Base-by-base conservation (phyloP, 2,113 vertebrate species). In the Coracopsis vasa region DNA sequence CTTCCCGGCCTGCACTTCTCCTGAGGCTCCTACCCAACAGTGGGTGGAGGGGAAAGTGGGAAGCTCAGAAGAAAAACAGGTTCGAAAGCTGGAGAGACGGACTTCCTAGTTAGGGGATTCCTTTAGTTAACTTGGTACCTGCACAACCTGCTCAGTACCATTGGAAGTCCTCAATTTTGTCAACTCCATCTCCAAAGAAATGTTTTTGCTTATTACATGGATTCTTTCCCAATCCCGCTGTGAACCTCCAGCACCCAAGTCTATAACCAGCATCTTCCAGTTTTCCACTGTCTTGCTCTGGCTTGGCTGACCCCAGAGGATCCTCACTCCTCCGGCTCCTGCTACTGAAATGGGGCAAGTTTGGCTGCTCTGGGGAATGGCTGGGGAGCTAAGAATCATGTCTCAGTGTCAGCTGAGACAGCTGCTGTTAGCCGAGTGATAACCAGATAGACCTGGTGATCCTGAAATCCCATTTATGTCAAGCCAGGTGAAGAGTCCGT, bases 11-110 rank as follows among this genome's bases (percentile, higher is more conserved):
- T 35, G 21, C 33, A n/a, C 56, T 7, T 35, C 13, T 29, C 50
- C 28, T n/a, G 12, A 31, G 16, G 8, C 15, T 35, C 13, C 16
- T 20, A 20, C 3, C 0, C 7, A 18, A 1, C 11, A 1, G 3
- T 0, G 17, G 5, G 4, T 6, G 9, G 16, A 44, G 4, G 11
- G 10, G 28, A 48, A 80, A 24, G 1, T 4, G 7, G 8, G 8
- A 19, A 87, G 8, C 8, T 15, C 28, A 29, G 8, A 19, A 42
- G 41, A 64, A 27, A 62, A 62, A 14, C 27, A 33, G 0, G 5
- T 18, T 45, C 5, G 27, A 16, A 45, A 70, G 4, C 6, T 6
- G 19, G 9, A 47, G 3, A 6, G 6, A 5, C 2, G 0, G 4
- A 8, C 24, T 37, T 62, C 11, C 31, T 37, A 10, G 2, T 28